These are phyloP conservation scores for Scrobipalpa costella DNA, from an alignment of 2,888 invertebrate genomes.

Conservation along the genomic window DNA sequence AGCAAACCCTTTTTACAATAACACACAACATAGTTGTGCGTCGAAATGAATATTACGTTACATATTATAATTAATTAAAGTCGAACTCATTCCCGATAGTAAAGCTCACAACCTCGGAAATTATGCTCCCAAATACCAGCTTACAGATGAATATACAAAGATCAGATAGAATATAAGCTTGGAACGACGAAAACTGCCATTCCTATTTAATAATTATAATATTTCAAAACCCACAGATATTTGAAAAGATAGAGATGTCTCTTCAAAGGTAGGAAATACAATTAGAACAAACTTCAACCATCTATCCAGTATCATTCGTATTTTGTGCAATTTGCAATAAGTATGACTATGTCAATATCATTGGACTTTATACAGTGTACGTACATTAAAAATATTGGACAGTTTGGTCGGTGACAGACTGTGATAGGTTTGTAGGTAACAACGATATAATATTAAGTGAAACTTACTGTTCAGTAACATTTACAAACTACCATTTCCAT, in stretches of 20 bases:
- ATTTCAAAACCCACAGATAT: constrained; percentile 21
- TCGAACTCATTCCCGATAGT: constrained; percentile 78
- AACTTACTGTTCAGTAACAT: constrained; percentile 6
- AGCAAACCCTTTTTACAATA: constrained; percentile 74
- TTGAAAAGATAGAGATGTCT: constrained; percentile 11
- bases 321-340: constrained; percentile 55
- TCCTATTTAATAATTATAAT: constrained; percentile 19
- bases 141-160: constrained; percentile 66
- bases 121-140: constrained; percentile 81
- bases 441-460: constrained; percentile 31
- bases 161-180: constrained; percentile 43
- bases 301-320: constrained; percentile 28
- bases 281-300: constrained; percentile 22
- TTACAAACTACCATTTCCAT: background rate
- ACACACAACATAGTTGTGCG: constrained; percentile 76
- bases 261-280: constrained; percentile 1
- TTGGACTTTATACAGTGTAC: constrained; percentile 40
- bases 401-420: constrained; percentile 39
- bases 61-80: constrained; percentile 62
- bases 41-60: constrained; percentile 61
- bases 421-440: constrained; percentile 63
- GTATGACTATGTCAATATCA: constrained; percentile 36
- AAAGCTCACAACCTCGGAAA: constrained; percentile 80
- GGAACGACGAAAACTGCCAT: constrained; percentile 15
- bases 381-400: constrained; percentile 35